phyloP scores from a whole-genome alignment of 2,888 invertebrate genomes.

The Eudemis profundana region DNA sequence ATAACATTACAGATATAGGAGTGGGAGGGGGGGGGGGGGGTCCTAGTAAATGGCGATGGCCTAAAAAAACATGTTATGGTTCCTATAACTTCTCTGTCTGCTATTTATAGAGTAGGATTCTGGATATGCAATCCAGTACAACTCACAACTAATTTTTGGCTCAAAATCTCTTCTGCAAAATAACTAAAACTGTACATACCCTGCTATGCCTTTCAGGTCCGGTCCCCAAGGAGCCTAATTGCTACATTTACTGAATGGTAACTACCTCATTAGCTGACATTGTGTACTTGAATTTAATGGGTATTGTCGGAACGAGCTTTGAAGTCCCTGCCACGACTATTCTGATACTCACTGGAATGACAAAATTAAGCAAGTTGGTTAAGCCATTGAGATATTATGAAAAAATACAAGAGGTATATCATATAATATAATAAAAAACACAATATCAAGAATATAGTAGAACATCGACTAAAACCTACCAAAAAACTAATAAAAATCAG shows the following conservation, averaged over 20 bases:
- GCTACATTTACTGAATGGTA: constrained; percentile 30
- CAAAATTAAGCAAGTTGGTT: neutral
- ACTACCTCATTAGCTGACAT: constrained; percentile 34
- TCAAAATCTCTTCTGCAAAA: neutral
- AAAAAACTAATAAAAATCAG: no score
- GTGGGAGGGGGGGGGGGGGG: no score
- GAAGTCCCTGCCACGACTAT: constrained; percentile 5
- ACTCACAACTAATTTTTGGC: neutral
- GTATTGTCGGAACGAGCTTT: constrained; percentile 6
- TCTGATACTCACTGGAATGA: neutral
- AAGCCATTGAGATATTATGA: neutral
- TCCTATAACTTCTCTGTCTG: no score
- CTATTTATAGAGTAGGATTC: no score
- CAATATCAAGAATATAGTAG: no score
- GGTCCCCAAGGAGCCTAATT: constrained; percentile 21
- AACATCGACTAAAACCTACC: no score
- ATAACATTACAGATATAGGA: no score
- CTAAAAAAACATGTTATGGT: no score
- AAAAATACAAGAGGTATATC: no score
- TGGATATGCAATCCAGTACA: neutral
- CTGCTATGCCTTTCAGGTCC: neutral
- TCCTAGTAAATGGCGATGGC: no score
- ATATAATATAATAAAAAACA: no score
- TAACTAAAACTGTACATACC: neutral
- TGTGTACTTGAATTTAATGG: constrained; percentile 28